Percentiles rank a stretch among this genome's conserved stretches.
Evolutionary conservation across 1,140 invertebrate species (phyloP).

Genomic region (Frieseomelitta varia): DNA sequence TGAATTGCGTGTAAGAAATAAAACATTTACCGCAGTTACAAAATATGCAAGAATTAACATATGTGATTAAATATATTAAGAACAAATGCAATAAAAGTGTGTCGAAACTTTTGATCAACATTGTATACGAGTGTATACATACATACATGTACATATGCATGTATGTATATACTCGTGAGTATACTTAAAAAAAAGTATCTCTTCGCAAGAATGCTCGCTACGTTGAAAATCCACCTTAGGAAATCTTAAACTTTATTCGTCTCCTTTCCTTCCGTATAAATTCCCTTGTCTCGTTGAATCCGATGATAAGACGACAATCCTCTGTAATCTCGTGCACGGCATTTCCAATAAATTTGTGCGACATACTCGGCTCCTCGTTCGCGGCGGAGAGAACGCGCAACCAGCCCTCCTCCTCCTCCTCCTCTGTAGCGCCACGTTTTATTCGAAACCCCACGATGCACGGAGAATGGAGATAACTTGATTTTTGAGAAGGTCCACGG

Average conservation of each 20-base stretch:
- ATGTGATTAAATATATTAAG: not conserved
- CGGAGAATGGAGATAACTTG: constrained; percentile 77
- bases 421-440: constrained; percentile 36
- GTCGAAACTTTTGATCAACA: no score
- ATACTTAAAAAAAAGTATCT: not conserved
- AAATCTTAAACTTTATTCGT: not conserved
- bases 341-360: constrained; percentile 52
- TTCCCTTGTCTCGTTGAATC: constrained; percentile 1
- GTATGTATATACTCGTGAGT: no score
- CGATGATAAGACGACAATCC: constrained; percentile 36
- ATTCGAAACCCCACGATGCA: constrained; percentile 56
- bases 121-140: not conserved
- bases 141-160: no score
- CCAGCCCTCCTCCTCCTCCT: not conserved
- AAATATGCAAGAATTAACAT: no score
- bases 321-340: constrained; percentile 30
- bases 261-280: not conserved
- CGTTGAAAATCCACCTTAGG: no score
- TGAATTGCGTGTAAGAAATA: no score
- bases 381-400: not conserved
- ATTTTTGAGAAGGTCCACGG: constrained; percentile 75
- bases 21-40: no score
- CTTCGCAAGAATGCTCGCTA: not conserved
- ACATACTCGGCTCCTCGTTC: not conserved
- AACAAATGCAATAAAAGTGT: no score